phyloP scores from a whole-genome alignment of 2,888 invertebrate species.

The Tinea trinotella region DNA sequence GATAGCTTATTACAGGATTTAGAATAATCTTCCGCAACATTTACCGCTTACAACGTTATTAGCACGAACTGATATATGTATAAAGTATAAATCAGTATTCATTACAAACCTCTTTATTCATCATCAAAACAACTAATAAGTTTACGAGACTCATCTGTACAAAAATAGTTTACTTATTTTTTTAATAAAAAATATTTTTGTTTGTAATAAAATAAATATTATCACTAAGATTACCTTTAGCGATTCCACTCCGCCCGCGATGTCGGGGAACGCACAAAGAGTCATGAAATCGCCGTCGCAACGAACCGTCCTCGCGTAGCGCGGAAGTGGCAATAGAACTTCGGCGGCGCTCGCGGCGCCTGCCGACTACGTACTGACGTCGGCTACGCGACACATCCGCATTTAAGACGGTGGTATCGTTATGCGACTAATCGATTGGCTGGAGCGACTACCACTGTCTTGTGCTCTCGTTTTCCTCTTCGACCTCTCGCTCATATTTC shows the following conservation, averaged over 20 bases:
- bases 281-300: conserved; percentile 4
- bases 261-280: conserved; percentile 11
- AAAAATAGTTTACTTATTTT: conserved; percentile 7
- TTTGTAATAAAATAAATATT: background rate
- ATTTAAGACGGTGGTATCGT: conserved; percentile 73
- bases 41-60: conserved; percentile 8
- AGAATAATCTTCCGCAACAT: conserved; percentile 10
- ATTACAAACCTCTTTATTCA: conserved; percentile 9
- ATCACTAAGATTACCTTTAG: conserved; percentile 5
- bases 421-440: conserved; percentile 74
- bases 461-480: conserved; percentile 40
- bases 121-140: background rate
- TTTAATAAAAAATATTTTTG: background rate
- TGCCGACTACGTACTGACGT: conserved; percentile 65
- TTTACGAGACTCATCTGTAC: background rate
- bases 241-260: background rate
- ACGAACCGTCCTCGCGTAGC: background rate
- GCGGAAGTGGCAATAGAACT: conserved; percentile 29
- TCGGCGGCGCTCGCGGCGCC: conserved; percentile 43
- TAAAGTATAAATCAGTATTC: conserved; percentile 10
- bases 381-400: conserved; percentile 69
- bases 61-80: conserved; percentile 7
- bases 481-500: conserved; percentile 43
- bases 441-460: conserved; percentile 61
- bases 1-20: conserved; percentile 6